Percentiles rank a stretch among this genome's conserved stretches.
Evolutionary conservation across 2,888 invertebrate genomes (phyloP).

Genomic region (Operophtera brumata): DNA sequence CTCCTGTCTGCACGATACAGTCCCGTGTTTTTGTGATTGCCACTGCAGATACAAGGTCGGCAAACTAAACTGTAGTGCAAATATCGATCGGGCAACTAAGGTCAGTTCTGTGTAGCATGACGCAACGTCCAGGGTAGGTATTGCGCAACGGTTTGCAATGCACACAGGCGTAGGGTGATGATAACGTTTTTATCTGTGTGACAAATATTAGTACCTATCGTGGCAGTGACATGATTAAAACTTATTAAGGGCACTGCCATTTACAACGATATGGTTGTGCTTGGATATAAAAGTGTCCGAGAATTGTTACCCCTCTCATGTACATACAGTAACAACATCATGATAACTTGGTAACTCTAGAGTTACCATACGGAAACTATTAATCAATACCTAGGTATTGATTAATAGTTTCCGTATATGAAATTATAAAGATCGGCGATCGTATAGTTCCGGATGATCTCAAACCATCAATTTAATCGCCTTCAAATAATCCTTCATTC

Average conservation of each 20-base stretch:
- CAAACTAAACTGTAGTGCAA: slow-evolving; percentile 40
- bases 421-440: not conserved
- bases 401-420: not conserved
- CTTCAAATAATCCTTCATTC: slow-evolving; percentile 17
- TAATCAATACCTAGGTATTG: too few relatives aligned
- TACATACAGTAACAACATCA: too few relatives aligned
- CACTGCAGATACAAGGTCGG: slow-evolving; percentile 13
- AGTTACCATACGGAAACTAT: too few relatives aligned
- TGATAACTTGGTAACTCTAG: too few relatives aligned
- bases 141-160: slow-evolving; percentile 66
- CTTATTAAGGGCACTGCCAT: not conserved
- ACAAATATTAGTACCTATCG: slow-evolving; percentile 8
- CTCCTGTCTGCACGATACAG: too few relatives aligned
- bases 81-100: slow-evolving; percentile 68
- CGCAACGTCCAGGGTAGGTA: slow-evolving; percentile 62
- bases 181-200: slow-evolving; percentile 16
- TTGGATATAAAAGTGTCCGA: too few relatives aligned
- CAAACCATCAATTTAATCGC: not conserved
- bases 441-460: not conserved
- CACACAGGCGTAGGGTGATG: slow-evolving; percentile 26
- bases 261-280: not conserved
- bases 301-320: too few relatives aligned
- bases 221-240: slow-evolving; percentile 4
- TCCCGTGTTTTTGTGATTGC: not conserved
- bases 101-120: slow-evolving; percentile 68